phyloP scores from a whole-genome alignment of 1,140 invertebrate species.

The Coptotermes formosanus region DNA sequence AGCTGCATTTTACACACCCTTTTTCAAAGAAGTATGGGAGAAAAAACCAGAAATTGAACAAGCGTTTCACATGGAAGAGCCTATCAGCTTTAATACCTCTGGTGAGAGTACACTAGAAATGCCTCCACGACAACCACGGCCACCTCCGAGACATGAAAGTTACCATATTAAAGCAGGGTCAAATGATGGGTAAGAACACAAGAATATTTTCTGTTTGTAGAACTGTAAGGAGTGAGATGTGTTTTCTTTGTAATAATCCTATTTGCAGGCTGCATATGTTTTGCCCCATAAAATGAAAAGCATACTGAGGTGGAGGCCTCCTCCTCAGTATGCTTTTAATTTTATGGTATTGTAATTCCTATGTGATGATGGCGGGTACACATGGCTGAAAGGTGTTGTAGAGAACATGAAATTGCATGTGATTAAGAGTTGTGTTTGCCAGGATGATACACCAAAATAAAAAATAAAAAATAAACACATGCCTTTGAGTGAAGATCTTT shows the following conservation, averaged over 20 bases:
- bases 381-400: too few species aligned
- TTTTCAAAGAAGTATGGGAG: conserved; percentile 95
- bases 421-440: too few species aligned
- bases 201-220: conserved; percentile 29
- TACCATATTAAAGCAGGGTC: conserved; percentile 45
- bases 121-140: conserved; percentile 61
- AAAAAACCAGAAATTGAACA: conserved; percentile 93
- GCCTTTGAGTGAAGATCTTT: too few species aligned
- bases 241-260: not conserved
- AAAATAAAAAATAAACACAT: too few species aligned
- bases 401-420: too few species aligned
- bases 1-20: conserved; percentile 94
- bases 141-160: conserved; percentile 51
- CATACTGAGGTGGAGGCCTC: too few species aligned
- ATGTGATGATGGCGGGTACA: too few species aligned
- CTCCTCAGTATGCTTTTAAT: too few species aligned
- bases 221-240: not conserved
- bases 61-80: conserved; percentile 87
- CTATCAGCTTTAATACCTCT: conserved; percentile 59
- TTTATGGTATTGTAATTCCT: too few species aligned
- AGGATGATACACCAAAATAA: too few species aligned
- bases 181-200: conserved; percentile 58
- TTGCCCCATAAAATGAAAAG: not conserved
- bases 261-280: too few species aligned
- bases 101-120: conserved; percentile 70